Conservation (phyloP, 2,888 invertebrate genomes). For the Ctena decussata region DNA sequence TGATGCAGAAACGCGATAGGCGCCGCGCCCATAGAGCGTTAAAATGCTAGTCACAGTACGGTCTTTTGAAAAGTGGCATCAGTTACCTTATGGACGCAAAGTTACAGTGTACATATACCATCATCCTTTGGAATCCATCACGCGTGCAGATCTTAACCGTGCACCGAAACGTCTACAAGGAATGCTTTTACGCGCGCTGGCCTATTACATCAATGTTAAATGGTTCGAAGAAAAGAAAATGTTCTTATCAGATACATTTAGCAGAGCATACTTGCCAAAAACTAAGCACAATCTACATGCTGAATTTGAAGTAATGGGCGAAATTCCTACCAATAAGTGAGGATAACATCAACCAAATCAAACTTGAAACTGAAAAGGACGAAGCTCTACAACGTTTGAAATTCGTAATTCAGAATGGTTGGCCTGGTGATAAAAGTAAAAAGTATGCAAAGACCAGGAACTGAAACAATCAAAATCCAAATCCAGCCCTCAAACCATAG, state of each 20-base stretch:
- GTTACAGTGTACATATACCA: constrained; percentile 1
- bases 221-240: constrained; percentile 57
- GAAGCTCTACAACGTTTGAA: constrained; percentile 22
- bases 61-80: constrained; percentile 10
- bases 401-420: constrained; percentile 34
- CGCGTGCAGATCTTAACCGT: constrained; percentile 21
- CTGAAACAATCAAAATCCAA: too few relatives aligned
- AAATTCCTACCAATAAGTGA: neutral
- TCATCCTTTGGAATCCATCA: constrained; percentile 27
- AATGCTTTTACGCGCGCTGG: constrained; percentile 21
- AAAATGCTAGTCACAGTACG: constrained; percentile 21
- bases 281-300: neutral
- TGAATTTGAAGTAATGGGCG: constrained; percentile 2
- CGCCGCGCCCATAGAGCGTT: constrained; percentile 16
- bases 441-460: too few relatives aligned
- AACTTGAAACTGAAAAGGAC: neutral
- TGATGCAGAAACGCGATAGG: constrained; percentile 21
- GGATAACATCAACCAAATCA: neutral
- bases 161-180: constrained; percentile 35
- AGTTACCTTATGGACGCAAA: constrained; percentile 15
- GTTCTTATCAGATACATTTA: constrained; percentile 52
- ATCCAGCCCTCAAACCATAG: too few relatives aligned
- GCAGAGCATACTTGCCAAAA: constrained; percentile 47
- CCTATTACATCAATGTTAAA: constrained; percentile 12
- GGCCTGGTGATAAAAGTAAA: constrained; percentile 30